These are phyloP conservation scores for Hippocampus zosterae DNA, from an alignment of 2,113 vertebrate genomes.

Conservation along the genomic window DNA sequence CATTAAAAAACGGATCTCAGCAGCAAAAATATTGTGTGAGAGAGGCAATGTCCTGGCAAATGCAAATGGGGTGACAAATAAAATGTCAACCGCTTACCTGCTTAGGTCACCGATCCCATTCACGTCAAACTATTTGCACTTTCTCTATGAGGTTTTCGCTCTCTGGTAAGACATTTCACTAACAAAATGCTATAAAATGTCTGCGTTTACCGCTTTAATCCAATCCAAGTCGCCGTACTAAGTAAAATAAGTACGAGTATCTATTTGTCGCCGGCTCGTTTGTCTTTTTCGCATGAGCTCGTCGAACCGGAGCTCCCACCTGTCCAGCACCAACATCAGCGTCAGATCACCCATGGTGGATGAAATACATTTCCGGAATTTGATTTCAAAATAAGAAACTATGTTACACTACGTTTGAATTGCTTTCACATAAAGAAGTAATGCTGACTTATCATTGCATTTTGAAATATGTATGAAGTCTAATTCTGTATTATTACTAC, in stretches of 20 bases:
- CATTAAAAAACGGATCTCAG: neutral
- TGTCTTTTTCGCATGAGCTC: constrained; percentile 30
- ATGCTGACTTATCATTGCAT: neutral
- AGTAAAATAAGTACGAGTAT: accelerated
- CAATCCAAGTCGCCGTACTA: accelerated
- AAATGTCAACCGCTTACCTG: constrained; percentile 40
- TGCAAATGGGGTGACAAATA: neutral
- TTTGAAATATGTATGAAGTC: neutral
- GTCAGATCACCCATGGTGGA: neutral
- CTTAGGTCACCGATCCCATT: constrained; percentile 59
- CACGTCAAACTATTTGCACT: constrained; percentile 46
- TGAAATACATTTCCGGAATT: neutral
- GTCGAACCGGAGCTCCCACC: constrained; percentile 55
- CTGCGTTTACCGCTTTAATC: neutral
- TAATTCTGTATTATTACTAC: too few relatives aligned
- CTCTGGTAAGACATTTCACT: constrained; percentile 19
- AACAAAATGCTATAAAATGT: neutral
- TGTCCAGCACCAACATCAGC: constrained; percentile 21
- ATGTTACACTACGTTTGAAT: neutral
- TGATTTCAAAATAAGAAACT: constrained; percentile 36
- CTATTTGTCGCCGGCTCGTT: neutral
- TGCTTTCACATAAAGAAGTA: neutral
- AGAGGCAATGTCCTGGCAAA: neutral
- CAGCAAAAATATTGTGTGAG: neutral
- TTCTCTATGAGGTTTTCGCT: constrained; percentile 9